phyloP scores from a whole-genome alignment of 2,113 vertebrate species.

The Paralichthys olivaceus region DNA sequence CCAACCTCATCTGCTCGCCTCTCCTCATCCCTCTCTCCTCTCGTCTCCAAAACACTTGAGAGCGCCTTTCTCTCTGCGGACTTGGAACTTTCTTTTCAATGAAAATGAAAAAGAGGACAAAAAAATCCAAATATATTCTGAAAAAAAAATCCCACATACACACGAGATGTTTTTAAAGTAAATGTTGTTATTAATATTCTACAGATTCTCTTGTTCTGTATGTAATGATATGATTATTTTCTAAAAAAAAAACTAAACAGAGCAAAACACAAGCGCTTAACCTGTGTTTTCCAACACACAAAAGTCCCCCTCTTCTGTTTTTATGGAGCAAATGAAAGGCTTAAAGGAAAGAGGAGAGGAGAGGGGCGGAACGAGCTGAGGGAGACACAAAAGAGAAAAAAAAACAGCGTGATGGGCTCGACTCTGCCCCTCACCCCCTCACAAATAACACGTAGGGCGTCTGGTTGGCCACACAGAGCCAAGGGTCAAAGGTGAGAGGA shows the following conservation, averaged over 20 bases:
- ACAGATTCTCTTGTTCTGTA: constrained; percentile 83
- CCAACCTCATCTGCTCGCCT: constrained; percentile 54
- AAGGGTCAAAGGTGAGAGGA: constrained; percentile 79
- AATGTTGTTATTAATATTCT: constrained; percentile 84
- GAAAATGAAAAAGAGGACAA: constrained; percentile 67
- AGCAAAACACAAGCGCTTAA: constrained; percentile 77
- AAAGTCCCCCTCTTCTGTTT: constrained; percentile 66
- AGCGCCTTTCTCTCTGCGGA: constrained; percentile 83
- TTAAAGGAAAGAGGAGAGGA: constrained; percentile 40
- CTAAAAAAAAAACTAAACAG: constrained; percentile 72
- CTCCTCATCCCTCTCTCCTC: constrained; percentile 69
- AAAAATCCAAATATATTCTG: constrained; percentile 73
- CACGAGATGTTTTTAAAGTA: constrained; percentile 80
- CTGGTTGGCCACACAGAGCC: constrained; percentile 76
- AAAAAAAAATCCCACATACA: constrained; percentile 67
- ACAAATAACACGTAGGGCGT: constrained; percentile 28
- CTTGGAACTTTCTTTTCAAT: constrained; percentile 83
- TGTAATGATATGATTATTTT: constrained; percentile 84
- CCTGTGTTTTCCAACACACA: constrained; percentile 70
- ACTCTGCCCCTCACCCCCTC: constrained; percentile 51
- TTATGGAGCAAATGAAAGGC: constrained; percentile 66
- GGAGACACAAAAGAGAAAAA: constrained; percentile 50
- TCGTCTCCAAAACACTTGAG: constrained; percentile 71
- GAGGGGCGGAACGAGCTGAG: constrained; percentile 45
- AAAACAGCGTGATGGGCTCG: constrained; percentile 33